Evolutionary conservation across 2,888 invertebrate species (phyloP), one percentile per base, ranked within the genome.

Genomic region (Caenorhabditis drosophilae): DNA sequence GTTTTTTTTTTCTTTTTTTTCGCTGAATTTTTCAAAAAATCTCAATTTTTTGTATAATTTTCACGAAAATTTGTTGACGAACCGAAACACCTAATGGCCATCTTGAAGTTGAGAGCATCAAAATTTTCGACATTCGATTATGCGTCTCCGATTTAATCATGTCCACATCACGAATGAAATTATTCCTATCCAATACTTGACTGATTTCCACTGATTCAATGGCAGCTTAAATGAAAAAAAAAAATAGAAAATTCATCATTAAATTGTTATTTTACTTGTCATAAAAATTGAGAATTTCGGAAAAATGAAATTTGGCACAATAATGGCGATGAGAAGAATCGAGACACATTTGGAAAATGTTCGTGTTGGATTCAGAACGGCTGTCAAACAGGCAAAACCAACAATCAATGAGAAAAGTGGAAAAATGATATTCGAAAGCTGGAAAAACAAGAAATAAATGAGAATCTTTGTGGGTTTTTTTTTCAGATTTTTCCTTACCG

Each of bases 231-330:
- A 57, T 11, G n/a, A n/a, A 23, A 11, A 6, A 25, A 7, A 25
- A 18, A 11, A 40, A 9, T 18, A 6, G 2, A 31, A 9, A 12
- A 31, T 31, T 31, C 31, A 9, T 7, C 31, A 45, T n/a, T n/a
- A n/a, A n/a, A n/a, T n/a, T n/a, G n/a, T n/a, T n/a, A 44, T 50
- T 59, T 49, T 23, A 64, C 60, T 52, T 46, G 61, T 62, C 48
- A 71, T 53, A 48, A 72, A 69, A 35, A 67, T 49, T 0, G 68
- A 58, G 27, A 60, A 53, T 45, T 54, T 66, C 12, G 72, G 68
- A 16, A 62, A 61, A 16, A 72, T 36, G 31, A 72, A 67, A 53
- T 64, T 72, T 44, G 72, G 72, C 51, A 72, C 63, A 25, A 67
- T 61, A 2, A 69, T 55, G 11, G 57, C 52, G n/a, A 72, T 41